Base-by-base conservation (phyloP, 2,888 invertebrate genomes). In the Minunthozetes semirufus region DNA sequence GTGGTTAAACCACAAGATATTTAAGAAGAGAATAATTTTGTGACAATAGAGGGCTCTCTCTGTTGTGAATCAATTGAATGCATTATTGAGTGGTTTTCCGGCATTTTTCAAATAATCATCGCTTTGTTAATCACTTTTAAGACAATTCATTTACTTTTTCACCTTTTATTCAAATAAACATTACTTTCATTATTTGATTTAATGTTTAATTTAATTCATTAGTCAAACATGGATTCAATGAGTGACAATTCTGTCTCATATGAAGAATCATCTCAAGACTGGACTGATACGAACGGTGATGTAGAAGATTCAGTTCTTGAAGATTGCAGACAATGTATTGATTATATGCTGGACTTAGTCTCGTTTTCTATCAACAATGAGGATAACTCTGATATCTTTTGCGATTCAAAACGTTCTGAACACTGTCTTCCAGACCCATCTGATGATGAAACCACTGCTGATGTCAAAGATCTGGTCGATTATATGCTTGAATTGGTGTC, bases 401-500 rank as follows among this genome's bases (percentile, higher is more conserved):
- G 11, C 29, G 29, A 63, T 15, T 25, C 29, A 13, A 66, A 66
- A 38, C 19, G 66, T 17, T 66, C 66, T n/a, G 5, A 66, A 9
- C 19, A 66, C 11, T 66, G 33, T 33, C 15, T 38, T 25, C 15
- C 33, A 38, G 29, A 66, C 19, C n/a, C 33, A 19, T 33, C n/a
- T 0, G 66, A 66, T 33, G 66, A 66, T n/a, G 27, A 66, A 17
- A 3, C 33, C 1, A 38, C 19, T 2, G n/a, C 19, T 38, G 27
- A 72, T 11, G 59, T 27, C 42, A 53, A 56, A n/a, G 59, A 72
- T 25, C 27, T 72, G 15, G 25, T 53, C 38, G 75, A 72, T 33
- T 72, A 72, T 61, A 75, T 75, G 75, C 38, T 72, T 17, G 71
- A 72, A 38, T 61, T 72, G 71, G 75, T 71, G 13, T 72, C 72